Base-by-base conservation (phyloP, 2,888 invertebrate genomes). In the Cerceris rybyensis region DNA sequence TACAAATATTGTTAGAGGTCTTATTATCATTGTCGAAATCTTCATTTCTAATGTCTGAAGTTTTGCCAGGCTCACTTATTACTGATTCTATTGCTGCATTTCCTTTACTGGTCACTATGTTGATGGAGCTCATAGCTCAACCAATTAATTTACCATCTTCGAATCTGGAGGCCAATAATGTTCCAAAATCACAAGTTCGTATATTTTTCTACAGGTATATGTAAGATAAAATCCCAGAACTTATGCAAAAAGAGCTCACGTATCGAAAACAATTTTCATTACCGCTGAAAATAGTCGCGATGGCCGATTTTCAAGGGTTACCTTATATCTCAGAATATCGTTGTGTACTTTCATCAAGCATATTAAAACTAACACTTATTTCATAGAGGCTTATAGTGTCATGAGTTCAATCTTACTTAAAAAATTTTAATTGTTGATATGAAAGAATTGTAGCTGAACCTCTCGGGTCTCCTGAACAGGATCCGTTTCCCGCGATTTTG, bases 401-500 rank as follows among this genome's bases (percentile, higher is more conserved):
- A 8, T 59, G 42, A 54, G 17, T n/a, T 46, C 39, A 46, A 7
- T 16, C 39, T 43, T 16, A 7, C 16, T 16, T 64, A 49, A 58
- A 60, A 13, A 54, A 70, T 60, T 59, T 59, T 13, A 60, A 68
- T 66, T 78, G 14, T 79, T 80, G 52, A 70, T 75, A 82, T 75
- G 61, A 73, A 61, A 6, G 49, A 70, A 74, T 75, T 70, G 46
- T 11, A 68, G 64, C 58, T 54, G 54, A 65, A 74, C 75, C 77
- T 70, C 70, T 70, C 80, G 65, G 63, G 58, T 7, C 76, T 67
- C 50, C 66, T 83, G 78, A 79, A 83, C 78, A 82, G 84, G 81
- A 87, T 77, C 88, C 88, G 87, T 91, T 90, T 91, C 90, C 91
- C 90, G 90, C 90, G 90, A 90, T 87, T 90, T 90, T 81, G 82